Conservation (phyloP, 2,888 invertebrate genomes). For the Selenia dentaria region DNA sequence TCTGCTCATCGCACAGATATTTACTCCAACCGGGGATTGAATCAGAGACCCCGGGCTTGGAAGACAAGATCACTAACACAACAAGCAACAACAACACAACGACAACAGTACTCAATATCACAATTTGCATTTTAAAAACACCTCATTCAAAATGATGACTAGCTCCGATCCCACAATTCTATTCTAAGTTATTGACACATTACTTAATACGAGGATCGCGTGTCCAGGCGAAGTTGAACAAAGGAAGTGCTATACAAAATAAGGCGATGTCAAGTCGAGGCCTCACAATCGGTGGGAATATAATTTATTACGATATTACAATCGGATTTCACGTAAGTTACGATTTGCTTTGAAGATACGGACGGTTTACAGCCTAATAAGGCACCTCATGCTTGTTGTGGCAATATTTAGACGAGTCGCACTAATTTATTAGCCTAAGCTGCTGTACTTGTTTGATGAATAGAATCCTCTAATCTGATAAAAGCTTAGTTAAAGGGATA, state of each 20-base stretch:
- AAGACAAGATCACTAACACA: too few relatives aligned
- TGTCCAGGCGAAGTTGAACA: conserved; percentile 45
- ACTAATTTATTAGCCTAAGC: neutral
- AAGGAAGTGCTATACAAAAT: conserved; percentile 53
- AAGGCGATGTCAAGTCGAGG: conserved; percentile 47
- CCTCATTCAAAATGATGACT: neutral
- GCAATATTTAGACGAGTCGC: neutral
- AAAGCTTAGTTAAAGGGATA: too few relatives aligned
- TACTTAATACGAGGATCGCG: conserved; percentile 65
- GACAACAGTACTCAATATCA: too few relatives aligned
- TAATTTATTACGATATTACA: conserved; percentile 28
- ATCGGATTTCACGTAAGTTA: conserved; percentile 19
- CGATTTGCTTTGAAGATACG: conserved; percentile 19
- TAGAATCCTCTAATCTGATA: neutral
- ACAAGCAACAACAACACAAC: too few relatives aligned
- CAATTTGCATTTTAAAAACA: too few relatives aligned
- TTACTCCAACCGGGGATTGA: too few relatives aligned
- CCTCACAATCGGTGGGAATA: conserved; percentile 34
- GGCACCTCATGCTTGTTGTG: neutral
- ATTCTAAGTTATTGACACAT: conserved; percentile 61
- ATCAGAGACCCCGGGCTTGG: too few relatives aligned
- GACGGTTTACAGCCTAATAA: conserved; percentile 19
- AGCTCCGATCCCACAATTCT: conserved; percentile 20
- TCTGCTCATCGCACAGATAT: too few relatives aligned
- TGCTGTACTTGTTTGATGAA: neutral